Conservation (phyloP, 2,113 vertebrate species). For the Piaya cayana region DNA sequence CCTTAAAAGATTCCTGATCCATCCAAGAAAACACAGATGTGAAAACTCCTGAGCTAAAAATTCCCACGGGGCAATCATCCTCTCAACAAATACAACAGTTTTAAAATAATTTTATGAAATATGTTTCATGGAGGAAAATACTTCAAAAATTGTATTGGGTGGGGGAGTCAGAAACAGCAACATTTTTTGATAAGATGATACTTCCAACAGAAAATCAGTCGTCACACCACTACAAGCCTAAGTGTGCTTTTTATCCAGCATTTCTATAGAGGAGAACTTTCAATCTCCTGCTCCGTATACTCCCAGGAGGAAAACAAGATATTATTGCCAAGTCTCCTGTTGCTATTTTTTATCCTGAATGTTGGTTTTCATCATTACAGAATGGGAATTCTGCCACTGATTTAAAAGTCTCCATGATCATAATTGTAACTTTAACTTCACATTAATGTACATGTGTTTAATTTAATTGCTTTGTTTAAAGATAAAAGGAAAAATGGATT, state of each 20-base stretch:
- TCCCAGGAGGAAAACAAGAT: constrained; percentile 48
- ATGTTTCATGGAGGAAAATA: not conserved
- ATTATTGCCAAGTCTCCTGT: constrained; percentile 45
- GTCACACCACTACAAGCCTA: not conserved
- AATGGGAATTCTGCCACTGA: constrained; percentile 58
- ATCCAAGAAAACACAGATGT: not conserved
- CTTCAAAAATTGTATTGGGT: not conserved
- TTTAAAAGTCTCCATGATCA: constrained; percentile 50
- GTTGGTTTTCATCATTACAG: constrained; percentile 56
- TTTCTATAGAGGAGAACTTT: not conserved
- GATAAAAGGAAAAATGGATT: constrained; percentile 58
- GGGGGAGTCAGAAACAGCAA: fast-evolving
- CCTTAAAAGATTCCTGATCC: not conserved
- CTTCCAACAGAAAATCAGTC: not conserved
- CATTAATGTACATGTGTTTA: constrained; percentile 60
- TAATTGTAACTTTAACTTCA: constrained; percentile 50
- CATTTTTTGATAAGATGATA: not conserved
- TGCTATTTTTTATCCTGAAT: constrained; percentile 50
- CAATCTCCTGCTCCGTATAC: not conserved
- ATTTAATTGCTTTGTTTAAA: constrained; percentile 64
- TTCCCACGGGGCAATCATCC: not conserved
- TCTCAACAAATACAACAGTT: not conserved
- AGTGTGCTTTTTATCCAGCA: not conserved
- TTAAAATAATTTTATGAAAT: not conserved
- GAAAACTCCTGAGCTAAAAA: not conserved